Percentiles rank a stretch among this genome's conserved stretches.
These are phyloP conservation scores for Oxytorus armatus DNA, from an alignment of 2,888 invertebrate genomes.

Conservation along the genomic window DNA sequence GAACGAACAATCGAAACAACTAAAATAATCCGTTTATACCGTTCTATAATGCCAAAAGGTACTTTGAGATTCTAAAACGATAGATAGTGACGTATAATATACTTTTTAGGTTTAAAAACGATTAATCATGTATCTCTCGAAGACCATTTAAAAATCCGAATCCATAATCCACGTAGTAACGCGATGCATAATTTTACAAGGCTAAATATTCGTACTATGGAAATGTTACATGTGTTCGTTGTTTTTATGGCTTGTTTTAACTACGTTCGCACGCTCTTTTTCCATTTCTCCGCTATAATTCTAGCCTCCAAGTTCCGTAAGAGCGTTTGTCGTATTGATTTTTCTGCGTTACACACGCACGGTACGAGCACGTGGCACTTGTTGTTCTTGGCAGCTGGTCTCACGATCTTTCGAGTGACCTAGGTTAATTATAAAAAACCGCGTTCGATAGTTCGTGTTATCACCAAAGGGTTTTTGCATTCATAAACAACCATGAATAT, in stretches of 20 bases:
- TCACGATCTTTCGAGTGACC: background rate
- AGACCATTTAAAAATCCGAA: too few species aligned
- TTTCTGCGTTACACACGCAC: background rate
- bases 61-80: too few species aligned
- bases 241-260: background rate
- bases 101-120: too few species aligned
- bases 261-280: background rate
- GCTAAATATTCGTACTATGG: background rate
- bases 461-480: background rate
- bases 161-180: too few species aligned
- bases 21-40: too few species aligned
- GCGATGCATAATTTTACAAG: background rate
- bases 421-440: background rate
- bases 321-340: conserved; percentile 40
- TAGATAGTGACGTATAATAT: too few species aligned
- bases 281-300: background rate
- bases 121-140: too few species aligned
- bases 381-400: conserved; percentile 11
- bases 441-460: background rate
- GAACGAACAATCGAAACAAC: too few species aligned
- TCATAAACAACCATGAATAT: background rate
- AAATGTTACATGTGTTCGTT: background rate
- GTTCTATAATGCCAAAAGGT: too few species aligned
- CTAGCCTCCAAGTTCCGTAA: conserved; percentile 16
- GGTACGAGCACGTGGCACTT: conserved; percentile 20